Evolutionary conservation across 1,140 invertebrate genomes (phyloP).

Genomic region (Paracyclopina nana): DNA sequence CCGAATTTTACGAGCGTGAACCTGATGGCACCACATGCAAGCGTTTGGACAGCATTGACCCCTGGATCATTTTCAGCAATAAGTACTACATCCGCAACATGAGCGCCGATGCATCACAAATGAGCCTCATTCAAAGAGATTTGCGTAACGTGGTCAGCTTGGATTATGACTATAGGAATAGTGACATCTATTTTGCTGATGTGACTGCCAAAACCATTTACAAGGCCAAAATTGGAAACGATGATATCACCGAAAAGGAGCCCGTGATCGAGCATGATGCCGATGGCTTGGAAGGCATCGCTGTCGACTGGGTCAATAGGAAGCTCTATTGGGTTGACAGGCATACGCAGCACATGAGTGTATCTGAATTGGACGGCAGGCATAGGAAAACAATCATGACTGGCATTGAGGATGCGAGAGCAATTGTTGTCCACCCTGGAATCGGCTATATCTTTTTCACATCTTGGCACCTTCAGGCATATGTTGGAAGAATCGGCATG

Average conservation of each 20-base stretch:
- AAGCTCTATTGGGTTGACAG: constrained; percentile 96
- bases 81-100: constrained; percentile 95
- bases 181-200: constrained; percentile 81
- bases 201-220: constrained; percentile 81
- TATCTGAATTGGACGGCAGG: constrained; percentile 72
- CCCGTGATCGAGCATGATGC: constrained; percentile 77
- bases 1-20: constrained; percentile 69
- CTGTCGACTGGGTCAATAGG: constrained; percentile 85
- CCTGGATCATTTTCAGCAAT: constrained; percentile 91
- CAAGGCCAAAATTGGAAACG: constrained; percentile 28
- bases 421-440: constrained; percentile 81
- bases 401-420: constrained; percentile 67
- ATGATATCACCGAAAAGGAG: constrained; percentile 41
- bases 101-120: constrained; percentile 62
- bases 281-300: constrained; percentile 82
- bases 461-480: constrained; percentile 66
- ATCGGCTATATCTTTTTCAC: constrained; percentile 86
- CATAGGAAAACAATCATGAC: constrained; percentile 66
- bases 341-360: constrained; percentile 78
- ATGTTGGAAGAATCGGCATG: constrained; percentile 61
- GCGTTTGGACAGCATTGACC: constrained; percentile 48
- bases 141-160: constrained; percentile 88
- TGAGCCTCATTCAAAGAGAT: constrained; percentile 78
- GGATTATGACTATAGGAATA: constrained; percentile 67
- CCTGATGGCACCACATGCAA: constrained; percentile 73